phyloP scores from a whole-genome alignment of 2,797 vertebrate genomes.

The Pangasius sanitwongsei region DNA sequence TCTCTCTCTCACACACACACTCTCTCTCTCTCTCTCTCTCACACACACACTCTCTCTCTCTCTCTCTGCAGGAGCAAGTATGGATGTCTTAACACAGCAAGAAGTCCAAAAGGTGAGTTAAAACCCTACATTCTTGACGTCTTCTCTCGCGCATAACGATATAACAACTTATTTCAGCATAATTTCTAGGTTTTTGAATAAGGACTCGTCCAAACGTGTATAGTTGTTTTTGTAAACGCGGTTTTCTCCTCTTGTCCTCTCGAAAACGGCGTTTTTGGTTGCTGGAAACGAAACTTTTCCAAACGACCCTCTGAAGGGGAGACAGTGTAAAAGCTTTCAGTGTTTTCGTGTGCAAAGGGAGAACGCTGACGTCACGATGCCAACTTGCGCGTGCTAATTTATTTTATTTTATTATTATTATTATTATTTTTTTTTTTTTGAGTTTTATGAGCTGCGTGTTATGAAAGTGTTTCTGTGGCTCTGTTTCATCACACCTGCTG shows the following conservation, averaged over 20 bases:
- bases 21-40: background rate
- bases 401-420: background rate
- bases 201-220: background rate
- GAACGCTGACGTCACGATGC: background rate
- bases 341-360: background rate
- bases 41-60: background rate
- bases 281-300: background rate
- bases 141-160: no score
- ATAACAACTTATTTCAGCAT: background rate
- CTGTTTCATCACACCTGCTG: no score
- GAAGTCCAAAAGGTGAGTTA: conserved; percentile 16
- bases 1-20: background rate
- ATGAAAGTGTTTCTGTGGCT: no score
- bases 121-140: background rate
- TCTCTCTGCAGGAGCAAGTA: background rate
- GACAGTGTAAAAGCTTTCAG: background rate
- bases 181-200: background rate
- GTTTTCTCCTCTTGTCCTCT: background rate
- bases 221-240: background rate
- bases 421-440: no score
- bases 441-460: no score
- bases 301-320: background rate
- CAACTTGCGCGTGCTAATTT: background rate
- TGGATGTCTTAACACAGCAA: conserved; percentile 7
- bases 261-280: no score